Conservation (phyloP, 2,888 invertebrate genomes). For the Agrochola lychnidis region DNA sequence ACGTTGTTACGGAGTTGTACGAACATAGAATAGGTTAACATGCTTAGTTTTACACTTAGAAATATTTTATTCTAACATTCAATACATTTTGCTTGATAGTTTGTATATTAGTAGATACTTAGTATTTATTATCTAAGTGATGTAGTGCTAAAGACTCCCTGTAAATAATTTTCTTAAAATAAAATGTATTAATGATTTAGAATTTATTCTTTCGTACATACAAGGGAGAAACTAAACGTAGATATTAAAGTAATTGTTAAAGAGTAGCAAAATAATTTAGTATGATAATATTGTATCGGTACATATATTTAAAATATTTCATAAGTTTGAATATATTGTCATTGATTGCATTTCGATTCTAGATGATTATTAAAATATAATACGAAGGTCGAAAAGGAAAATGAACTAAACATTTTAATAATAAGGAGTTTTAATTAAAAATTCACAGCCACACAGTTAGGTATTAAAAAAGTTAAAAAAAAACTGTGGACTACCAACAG, state of each 20-base stretch:
- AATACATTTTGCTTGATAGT: conserved; percentile 62
- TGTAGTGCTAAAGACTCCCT: conserved; percentile 60
- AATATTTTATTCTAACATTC: conserved; percentile 63
- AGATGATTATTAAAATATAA: conserved; percentile 36
- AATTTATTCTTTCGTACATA: conserved; percentile 32
- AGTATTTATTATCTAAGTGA: conserved; percentile 47
- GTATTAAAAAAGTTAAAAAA: conserved; percentile 27
- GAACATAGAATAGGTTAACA: conserved; percentile 51
- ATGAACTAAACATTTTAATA: conserved; percentile 1
- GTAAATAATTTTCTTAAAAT: conserved; percentile 59
- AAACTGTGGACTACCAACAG: conserved; percentile 49
- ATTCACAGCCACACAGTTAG: conserved; percentile 58
- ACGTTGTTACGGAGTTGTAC: conserved; percentile 47
- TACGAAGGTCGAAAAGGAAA: conserved; percentile 18
- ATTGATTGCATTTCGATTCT: conserved; percentile 72
- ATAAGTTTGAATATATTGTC: conserved; percentile 81
- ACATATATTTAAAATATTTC: conserved; percentile 57
- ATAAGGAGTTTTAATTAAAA: conserved; percentile 24
- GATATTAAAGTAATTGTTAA: conserved; percentile 2
- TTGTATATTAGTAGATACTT: conserved; percentile 42
- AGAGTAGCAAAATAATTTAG: conserved; percentile 47
- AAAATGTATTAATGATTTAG: conserved; percentile 22
- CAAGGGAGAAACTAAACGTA: conserved; percentile 20
- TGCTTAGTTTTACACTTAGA: conserved; percentile 55
- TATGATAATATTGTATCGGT: conserved; percentile 20